Conservation (phyloP, 1,140 invertebrate genomes). For the Octopus sinensis region DNA sequence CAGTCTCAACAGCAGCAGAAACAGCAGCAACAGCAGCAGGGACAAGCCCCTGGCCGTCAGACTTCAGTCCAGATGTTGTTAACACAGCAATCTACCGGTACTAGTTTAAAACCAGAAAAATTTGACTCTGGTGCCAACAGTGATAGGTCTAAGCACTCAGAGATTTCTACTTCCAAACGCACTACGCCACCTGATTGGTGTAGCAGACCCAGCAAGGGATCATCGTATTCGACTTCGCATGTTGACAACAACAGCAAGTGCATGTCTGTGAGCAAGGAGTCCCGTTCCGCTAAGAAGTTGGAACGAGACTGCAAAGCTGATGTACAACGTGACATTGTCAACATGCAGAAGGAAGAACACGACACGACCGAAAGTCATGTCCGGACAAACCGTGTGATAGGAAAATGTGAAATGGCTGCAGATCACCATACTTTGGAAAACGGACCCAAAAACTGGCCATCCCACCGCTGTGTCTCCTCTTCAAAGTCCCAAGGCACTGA, state of each 20-base stretch:
- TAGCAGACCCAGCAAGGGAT: background rate
- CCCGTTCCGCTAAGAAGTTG: background rate
- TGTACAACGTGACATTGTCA: background rate
- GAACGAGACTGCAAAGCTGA: slow-evolving; percentile 8
- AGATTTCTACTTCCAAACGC: background rate
- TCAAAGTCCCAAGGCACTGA: background rate
- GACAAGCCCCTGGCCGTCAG: background rate
- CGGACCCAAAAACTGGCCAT: background rate
- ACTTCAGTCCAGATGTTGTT: background rate
- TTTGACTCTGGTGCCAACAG: background rate
- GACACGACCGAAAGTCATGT: background rate
- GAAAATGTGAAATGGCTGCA: background rate
- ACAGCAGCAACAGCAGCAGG: background rate
- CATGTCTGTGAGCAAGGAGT: background rate
- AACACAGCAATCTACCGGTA: background rate
- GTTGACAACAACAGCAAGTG: background rate
- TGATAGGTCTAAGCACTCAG: background rate
- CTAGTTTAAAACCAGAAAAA: background rate
- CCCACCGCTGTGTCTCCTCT: background rate
- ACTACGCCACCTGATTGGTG: background rate
- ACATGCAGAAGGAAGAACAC: background rate
- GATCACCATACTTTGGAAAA: background rate
- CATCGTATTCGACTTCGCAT: background rate
- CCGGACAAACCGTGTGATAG: background rate
- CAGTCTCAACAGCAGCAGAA: background rate